Evolutionary conservation across 2,113 vertebrate species (phyloP), one percentile per base, ranked within the genome.

Genomic region (Poecilia latipinna): DNA sequence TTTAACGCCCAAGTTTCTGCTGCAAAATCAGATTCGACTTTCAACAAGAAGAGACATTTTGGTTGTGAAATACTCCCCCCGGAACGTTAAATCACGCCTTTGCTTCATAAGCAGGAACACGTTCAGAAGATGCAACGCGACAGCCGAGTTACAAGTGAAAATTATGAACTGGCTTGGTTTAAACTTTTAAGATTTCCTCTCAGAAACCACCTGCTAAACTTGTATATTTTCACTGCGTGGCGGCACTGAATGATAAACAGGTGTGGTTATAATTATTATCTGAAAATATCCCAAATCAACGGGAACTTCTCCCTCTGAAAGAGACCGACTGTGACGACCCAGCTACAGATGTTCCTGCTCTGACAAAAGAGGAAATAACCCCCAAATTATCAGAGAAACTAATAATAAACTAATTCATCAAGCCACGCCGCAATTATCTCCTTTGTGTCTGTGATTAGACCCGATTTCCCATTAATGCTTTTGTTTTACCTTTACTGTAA

Each of bases 1-100:
- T 93, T 93, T 93, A 93, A 85, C 85, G 78, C 82, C 64, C 35
- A 37, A 81, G 62, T 75, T 86, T 82, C 89, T 87, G 83, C 90
- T 88, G 82, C 82, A 90, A 90, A 90, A 85, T 91, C 87, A 83
- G 73, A 89, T 89, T 84, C 76, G 82, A 86, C 83, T 87, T 86
- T 84, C 70, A 83, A 68, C 82, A 44, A 24, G 68, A 74, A 83
- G 88, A 78, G 80, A 74, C 54, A 70, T 82, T 80, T 57, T 31
- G 72, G 42, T 22, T n/a, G 48, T 90, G 86, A 93, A 64, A 91
- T 70, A 87, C 31, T 48, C 44, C 12, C 1, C 22, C n/a, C 4
- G 24, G 71, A 78, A 54, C 0, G 48, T 63, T 69, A 85, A 90
- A 90, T 92, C 89, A 85, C 1, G 35, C 1, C 61, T 83, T 32